Base-by-base conservation (phyloP, 2,797 vertebrate species). In the Notoglanidium macrostoma region DNA sequence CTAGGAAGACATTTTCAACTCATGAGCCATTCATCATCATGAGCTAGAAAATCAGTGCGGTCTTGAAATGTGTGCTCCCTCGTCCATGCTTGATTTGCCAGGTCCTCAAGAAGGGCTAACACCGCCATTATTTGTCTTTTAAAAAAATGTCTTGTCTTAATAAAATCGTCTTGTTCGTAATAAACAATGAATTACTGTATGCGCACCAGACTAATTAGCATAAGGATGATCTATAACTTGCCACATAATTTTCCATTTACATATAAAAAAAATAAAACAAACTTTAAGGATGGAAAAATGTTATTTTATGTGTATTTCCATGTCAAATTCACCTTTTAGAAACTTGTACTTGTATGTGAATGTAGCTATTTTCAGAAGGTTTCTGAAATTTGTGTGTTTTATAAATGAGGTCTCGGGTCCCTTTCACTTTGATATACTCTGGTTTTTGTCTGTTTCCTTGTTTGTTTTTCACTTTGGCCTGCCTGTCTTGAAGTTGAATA, bases 1-100 rank as follows among this genome's bases (percentile, higher is more conserved):
- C 73, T 74, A 78, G 21, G n/a, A 49, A 65, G 40, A 65, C 15
- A 55, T 67, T 51, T 51, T 70, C 14, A 2, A 54, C 63, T 82
- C 61, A 49, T 29, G 79, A 65, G 23, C 8, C 59, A 82, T 82
- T 46, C 59, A 82, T 49, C 59, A 83, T 54, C 81, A 83, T 83
- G 46, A 68, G 65, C 29, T 51, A 83, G 17, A 54, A 67, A 54
- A 83, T 35, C 81, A 68, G n/a, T 29, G 57, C 0, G 14, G 40
- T 26, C 57, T n/a, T 81, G 1, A 46, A 81, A 65, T 14, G 11
- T 40, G 57, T 51, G 40, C 49, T 67, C 80, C 23, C 19, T 67
- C 35, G 29, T 44, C 17, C n/a, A 40, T 40, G 40, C 40, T 40
- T 14, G 15, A 65, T 65, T 82, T 65, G 59, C 59, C 79, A 65